Evolutionary conservation across 2,797 vertebrate genomes (phyloP), one percentile per base, ranked within the genome.

Genomic region (Miichthys miiuy): DNA sequence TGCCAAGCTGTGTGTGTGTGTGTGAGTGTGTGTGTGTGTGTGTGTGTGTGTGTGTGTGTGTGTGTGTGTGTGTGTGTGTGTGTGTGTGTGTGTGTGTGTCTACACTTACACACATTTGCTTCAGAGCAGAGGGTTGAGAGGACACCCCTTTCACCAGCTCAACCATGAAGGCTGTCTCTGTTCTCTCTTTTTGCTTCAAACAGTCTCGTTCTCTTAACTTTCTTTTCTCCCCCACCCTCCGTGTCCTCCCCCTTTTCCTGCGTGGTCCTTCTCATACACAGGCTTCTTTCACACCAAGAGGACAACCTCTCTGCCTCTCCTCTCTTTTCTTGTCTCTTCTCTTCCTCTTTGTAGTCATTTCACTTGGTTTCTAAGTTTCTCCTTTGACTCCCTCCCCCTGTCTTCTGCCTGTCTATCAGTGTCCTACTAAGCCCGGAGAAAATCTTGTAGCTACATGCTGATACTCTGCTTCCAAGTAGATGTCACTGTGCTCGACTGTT

Each of bases 151-250:
- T 91, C 87, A 92, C 62, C 75, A 79, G 83, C 87, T 80, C 87
- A 5, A 64, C 72, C 85, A 92, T 95, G 90, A 95, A 95, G 90
- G 91, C 84, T 23, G 54, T 81, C 91, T 92, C 92, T 95, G 94
- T 96, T 94, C 91, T 14, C 30, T 38, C 34, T 38, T 68, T 71
- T 66, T 21, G 67, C 83, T 88, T 90, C 85, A 81, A 86, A 81
- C 81, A 77, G 41, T 52, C 68, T 75, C 34, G 17, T 82, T 87
- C 76, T 76, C 81, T 83, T 68, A 41, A 70, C 80, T 67, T 55
- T 71, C 34, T 41, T 62, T 62, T 16, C 51, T 14, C 27, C 62
- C 57, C 54, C 64, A 4, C n/a, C 38, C 16, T 52, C 30, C 57
- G n/a, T 12, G 2, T 50, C 63, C 54, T 21, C 68, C 75, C 68